Conservation (phyloP, 2,113 vertebrate genomes). For the Melierax canorus region DNA sequence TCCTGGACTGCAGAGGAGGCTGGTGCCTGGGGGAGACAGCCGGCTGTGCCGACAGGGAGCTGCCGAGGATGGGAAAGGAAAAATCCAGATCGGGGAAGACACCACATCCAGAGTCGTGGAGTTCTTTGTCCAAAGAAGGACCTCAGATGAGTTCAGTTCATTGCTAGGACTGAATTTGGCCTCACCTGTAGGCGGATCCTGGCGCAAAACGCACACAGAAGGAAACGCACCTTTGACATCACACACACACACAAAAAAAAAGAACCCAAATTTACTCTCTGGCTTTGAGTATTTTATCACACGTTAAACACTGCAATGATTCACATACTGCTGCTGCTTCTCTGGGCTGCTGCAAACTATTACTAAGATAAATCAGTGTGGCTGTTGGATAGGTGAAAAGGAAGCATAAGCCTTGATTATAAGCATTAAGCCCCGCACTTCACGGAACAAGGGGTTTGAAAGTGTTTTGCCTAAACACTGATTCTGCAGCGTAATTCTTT, state of each 20-base stretch:
- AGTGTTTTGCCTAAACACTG: not conserved
- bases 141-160: not conserved
- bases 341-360: not conserved
- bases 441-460: not conserved
- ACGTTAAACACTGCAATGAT: not conserved
- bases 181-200: not conserved
- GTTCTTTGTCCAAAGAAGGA: not conserved
- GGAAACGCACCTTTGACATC: not conserved
- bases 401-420: not conserved
- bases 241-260: not conserved
- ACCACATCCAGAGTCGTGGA: rapidly evolving
- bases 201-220: not conserved
- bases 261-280: not conserved
- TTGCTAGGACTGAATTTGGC: not conserved
- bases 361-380: not conserved
- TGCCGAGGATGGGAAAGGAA: not conserved
- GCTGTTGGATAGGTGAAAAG: not conserved
- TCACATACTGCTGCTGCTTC: not conserved
- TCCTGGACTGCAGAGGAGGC: rapidly evolving
- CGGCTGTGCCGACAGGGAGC: rapidly evolving
- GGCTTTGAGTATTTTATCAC: not conserved
- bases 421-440: not conserved
- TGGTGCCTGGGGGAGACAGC: not conserved
- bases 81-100: not conserved
- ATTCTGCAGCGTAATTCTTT: not conserved